These are phyloP conservation scores for Metopolophium dirhodum DNA, from an alignment of 1,140 invertebrate species.

Conservation along the genomic window DNA sequence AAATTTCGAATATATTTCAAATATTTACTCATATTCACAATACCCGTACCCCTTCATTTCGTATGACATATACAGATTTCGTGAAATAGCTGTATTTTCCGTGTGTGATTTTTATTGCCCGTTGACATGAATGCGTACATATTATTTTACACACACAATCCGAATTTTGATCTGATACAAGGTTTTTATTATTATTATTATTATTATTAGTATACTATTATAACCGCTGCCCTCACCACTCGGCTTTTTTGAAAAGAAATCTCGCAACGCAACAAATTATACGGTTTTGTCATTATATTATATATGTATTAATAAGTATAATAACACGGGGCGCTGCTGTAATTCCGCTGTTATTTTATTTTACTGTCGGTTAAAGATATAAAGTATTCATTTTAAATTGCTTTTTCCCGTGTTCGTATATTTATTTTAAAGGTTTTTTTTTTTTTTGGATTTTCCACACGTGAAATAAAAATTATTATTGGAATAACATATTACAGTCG, in stretches of 20 bases:
- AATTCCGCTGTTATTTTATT: background rate
- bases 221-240: background rate
- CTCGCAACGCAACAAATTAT: background rate
- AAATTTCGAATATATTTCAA: constrained; percentile 37
- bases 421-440: background rate
- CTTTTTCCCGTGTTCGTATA: background rate
- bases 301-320: background rate
- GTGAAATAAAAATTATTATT: background rate
- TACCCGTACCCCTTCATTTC: background rate
- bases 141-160: background rate
- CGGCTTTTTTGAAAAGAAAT: background rate
- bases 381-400: constrained; percentile 5
- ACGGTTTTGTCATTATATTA: constrained; percentile 30
- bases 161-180: constrained; percentile 35
- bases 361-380: background rate
- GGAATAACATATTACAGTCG: background rate
- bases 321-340: background rate
- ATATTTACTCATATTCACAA: constrained; percentile 48
- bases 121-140: constrained; percentile 43
- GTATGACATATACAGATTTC: constrained; percentile 4
- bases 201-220: background rate
- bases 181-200: background rate
- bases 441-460: background rate
- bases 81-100: background rate
- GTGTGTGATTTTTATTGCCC: constrained; percentile 44